phyloP scores from a whole-genome alignment of 2,888 invertebrate genomes.

The Laothoe populi region DNA sequence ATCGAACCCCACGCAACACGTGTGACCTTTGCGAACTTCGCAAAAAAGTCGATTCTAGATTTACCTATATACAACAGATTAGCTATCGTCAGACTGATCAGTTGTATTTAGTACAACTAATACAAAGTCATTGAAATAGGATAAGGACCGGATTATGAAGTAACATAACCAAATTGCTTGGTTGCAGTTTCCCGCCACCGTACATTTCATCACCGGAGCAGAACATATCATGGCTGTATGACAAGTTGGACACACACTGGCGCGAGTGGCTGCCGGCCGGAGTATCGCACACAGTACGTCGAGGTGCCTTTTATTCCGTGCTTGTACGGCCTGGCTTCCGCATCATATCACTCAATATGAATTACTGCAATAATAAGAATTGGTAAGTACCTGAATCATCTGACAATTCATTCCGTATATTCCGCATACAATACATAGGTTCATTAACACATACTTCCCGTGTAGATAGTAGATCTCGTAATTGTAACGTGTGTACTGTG shows the following conservation, averaged over 20 bases:
- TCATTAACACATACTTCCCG: not conserved
- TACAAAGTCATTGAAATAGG: too few species aligned
- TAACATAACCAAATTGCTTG: slow-evolving; percentile 2
- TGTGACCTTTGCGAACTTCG: too few species aligned
- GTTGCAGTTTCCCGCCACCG: slow-evolving; percentile 93
- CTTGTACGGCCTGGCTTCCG: slow-evolving; percentile 95
- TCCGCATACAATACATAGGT: not conserved
- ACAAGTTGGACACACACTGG: slow-evolving; percentile 95
- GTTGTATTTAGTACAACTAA: too few species aligned
- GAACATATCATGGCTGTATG: slow-evolving; percentile 96
- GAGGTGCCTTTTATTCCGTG: slow-evolving; percentile 96
- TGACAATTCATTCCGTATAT: not conserved
- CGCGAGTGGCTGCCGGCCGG: slow-evolving; percentile 95
- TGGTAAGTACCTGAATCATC: slow-evolving; percentile 85
- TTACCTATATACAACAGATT: too few species aligned
- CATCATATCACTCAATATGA: slow-evolving; percentile 97
- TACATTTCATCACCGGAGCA: slow-evolving; percentile 92
- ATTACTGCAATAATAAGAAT: slow-evolving; percentile 97
- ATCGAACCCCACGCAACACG: too few species aligned
- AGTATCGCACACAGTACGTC: slow-evolving; percentile 93
- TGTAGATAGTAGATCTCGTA: too few species aligned
- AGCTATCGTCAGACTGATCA: too few species aligned
- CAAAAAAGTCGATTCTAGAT: too few species aligned
- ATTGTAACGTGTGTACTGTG: too few species aligned
- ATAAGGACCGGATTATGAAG: too few species aligned